Evolutionary conservation across 2,113 vertebrate genomes (phyloP).

Genomic region (Thalassoma bifasciatum): DNA sequence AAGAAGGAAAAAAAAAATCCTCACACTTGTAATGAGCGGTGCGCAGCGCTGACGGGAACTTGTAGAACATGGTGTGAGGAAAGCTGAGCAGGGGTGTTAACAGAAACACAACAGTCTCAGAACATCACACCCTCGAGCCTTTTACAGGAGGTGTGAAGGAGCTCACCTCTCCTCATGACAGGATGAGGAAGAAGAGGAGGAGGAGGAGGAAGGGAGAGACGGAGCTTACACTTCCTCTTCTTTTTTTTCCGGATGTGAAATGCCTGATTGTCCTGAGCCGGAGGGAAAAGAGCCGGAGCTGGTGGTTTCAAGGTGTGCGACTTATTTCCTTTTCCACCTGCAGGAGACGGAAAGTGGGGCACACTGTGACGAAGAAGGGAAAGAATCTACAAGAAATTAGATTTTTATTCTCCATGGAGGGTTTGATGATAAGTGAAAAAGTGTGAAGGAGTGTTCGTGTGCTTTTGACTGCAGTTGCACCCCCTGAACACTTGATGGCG

Average conservation of each 20-base stretch:
- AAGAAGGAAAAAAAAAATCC: background rate
- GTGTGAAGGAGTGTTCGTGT: no score
- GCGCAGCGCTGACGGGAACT: conserved; percentile 47
- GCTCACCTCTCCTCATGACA: conserved; percentile 57
- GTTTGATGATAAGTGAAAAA: no score
- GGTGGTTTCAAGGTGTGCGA: background rate
- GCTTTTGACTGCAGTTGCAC: no score
- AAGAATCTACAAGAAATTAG: no score
- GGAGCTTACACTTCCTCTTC: background rate
- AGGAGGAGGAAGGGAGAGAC: conserved; percentile 15
- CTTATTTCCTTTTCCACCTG: conserved; percentile 3
- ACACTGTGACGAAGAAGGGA: no score
- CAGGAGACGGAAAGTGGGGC: conserved; percentile 1
- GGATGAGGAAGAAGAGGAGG: conserved; percentile 14
- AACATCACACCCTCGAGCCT: conserved; percentile 64
- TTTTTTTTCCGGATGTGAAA: background rate
- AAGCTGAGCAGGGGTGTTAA: conserved; percentile 55
- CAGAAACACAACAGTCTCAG: conserved; percentile 60
- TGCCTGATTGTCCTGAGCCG: conserved; percentile 16
- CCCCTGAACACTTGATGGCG: no score
- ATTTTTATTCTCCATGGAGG: no score
- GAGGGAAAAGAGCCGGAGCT: conserved; percentile 1
- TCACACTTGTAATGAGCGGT: conserved; percentile 44
- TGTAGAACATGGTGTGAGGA: conserved; percentile 53
- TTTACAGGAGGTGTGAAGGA: conserved; percentile 66